These are phyloP conservation scores for Palaemon carinicauda DNA, from an alignment of 1,140 invertebrate genomes.

Conservation along the genomic window DNA sequence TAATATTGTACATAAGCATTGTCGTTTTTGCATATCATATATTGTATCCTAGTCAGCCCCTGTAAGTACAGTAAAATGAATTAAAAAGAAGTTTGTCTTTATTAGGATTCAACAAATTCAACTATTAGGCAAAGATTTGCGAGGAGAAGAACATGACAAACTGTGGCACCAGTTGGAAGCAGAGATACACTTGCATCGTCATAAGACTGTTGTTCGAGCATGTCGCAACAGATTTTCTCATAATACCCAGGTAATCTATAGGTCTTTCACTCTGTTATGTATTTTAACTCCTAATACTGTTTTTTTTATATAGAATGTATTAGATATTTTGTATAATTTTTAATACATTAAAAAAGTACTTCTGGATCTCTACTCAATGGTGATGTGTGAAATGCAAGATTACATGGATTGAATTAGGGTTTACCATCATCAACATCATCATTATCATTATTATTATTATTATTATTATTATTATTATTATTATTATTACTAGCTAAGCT, in stretches of 20 bases:
- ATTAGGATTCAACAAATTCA: conserved; percentile 85
- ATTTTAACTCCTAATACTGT: too few relatives aligned
- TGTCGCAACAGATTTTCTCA: conserved; percentile 66
- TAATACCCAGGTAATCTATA: conserved; percentile 52
- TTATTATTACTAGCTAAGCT: too few relatives aligned
- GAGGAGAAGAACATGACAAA: conserved; percentile 80
- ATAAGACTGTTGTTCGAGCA: conserved; percentile 79
- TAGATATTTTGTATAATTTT: background rate
- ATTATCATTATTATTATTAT: too few relatives aligned
- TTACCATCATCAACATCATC: too few relatives aligned
- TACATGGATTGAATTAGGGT: background rate
- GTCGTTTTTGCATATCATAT: too few relatives aligned
- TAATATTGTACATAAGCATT: conserved; percentile 61
- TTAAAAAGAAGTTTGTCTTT: conserved; percentile 44
- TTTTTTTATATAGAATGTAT: background rate
- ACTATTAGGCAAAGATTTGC: conserved; percentile 76
- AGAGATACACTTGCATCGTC: conserved; percentile 84
- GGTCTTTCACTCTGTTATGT: background rate
- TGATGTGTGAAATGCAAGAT: background rate
- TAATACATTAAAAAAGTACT: background rate
- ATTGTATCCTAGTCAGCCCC: too few relatives aligned
- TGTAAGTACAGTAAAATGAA: too few relatives aligned
- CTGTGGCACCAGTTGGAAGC: conserved; percentile 86
- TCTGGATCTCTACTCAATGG: background rate
- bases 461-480: too few relatives aligned